A percentile compares a stretch with the other conserved stretches of the same genome.
phyloP scores from a whole-genome alignment of 2,113 vertebrate species.

The Oceanodroma tethys region DNA sequence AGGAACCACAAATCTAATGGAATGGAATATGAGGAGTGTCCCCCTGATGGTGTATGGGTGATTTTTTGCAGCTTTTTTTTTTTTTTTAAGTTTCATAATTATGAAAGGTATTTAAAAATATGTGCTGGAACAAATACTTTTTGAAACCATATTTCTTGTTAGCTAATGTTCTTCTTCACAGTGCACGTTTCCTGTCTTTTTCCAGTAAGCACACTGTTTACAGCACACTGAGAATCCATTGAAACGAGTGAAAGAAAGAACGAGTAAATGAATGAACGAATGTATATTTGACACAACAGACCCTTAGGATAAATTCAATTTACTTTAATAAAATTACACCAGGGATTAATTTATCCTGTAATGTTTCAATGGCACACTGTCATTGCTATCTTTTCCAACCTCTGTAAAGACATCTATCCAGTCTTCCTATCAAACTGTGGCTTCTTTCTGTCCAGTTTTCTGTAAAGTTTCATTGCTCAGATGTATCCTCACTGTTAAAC shows the following conservation, averaged over 20 bases:
- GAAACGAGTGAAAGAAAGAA: not conserved
- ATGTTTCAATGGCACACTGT: not conserved
- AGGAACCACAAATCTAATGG: constrained; percentile 45
- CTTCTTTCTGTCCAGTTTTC: not conserved
- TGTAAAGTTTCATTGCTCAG: not conserved
- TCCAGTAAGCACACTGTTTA: not conserved
- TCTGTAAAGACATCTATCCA: not conserved
- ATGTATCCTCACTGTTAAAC: not conserved
- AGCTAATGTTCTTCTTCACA: not conserved
- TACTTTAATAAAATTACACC: not conserved
- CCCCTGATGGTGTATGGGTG: not conserved
- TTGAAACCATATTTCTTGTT: not conserved
- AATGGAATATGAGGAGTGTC: constrained; percentile 34
- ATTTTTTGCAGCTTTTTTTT: not conserved
- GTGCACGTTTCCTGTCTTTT: constrained; percentile 28
- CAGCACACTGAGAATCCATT: not conserved
- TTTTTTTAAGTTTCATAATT: not conserved
- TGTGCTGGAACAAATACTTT: not conserved
- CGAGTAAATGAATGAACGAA: not conserved
- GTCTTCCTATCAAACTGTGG: not conserved
- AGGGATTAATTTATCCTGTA: not conserved
- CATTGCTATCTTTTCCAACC: not conserved
- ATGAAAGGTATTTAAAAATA: constrained; percentile 21
- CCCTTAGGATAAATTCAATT: not conserved
- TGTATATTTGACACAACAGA: not conserved